Percentiles rank a stretch among this genome's conserved stretches.
These are phyloP conservation scores for Zapus hudsonius DNA, from an alignment of 2,113 vertebrate species.

Conservation along the genomic window DNA sequence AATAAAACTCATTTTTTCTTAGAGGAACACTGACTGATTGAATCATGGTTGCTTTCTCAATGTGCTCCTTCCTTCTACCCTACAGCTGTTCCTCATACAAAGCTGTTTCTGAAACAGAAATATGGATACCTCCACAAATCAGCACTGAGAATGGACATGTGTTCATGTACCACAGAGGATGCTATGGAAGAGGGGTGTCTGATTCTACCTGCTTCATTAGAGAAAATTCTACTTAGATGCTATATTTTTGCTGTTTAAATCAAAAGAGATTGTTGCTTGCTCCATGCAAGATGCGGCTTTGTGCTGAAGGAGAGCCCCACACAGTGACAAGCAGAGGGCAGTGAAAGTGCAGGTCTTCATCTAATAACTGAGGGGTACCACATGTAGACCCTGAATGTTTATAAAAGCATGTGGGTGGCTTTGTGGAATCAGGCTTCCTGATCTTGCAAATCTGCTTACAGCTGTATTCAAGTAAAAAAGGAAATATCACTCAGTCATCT, in stretches of 20 bases:
- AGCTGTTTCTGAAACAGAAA: conserved; percentile 2
- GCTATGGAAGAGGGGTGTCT: background rate
- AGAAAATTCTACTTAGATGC: conserved; percentile 46
- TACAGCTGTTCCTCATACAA: background rate
- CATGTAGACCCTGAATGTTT: conserved; percentile 81
- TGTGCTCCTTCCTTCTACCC: rapidly evolving
- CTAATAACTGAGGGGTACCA: conserved; percentile 83
- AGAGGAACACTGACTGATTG: background rate
- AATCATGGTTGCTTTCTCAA: background rate
- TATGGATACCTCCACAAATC: background rate
- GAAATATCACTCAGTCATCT: background rate
- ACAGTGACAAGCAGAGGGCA: conserved; percentile 49
- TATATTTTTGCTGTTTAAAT: conserved; percentile 44
- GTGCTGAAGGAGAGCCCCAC: conserved; percentile 33
- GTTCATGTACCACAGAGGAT: conserved; percentile 9
- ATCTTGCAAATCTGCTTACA: conserved; percentile 78
- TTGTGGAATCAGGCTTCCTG: conserved; percentile 73
- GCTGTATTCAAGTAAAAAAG: conserved; percentile 37
- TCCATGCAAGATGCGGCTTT: conserved; percentile 30
- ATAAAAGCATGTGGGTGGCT: conserved; percentile 80
- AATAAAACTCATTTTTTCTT: background rate
- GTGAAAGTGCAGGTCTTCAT: conserved; percentile 70
- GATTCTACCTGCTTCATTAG: background rate
- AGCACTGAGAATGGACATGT: background rate
- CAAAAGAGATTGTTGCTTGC: conserved; percentile 48